These are phyloP conservation scores for Pangasius larnaudii DNA, from an alignment of 2,797 vertebrate genomes.

Conservation along the genomic window DNA sequence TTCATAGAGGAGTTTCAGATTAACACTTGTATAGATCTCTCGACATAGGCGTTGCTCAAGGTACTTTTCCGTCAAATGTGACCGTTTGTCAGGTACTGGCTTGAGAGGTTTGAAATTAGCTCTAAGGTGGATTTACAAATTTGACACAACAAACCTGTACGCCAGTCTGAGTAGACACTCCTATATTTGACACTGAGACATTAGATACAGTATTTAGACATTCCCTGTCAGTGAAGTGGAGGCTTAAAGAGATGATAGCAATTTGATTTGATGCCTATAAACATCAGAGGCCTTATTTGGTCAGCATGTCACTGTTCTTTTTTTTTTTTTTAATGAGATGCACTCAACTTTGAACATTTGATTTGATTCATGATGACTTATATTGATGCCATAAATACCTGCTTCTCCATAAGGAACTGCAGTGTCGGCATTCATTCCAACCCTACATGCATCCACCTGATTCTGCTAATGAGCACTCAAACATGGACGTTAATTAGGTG, in stretches of 20 bases:
- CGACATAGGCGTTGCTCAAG: neutral
- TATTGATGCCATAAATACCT: constrained; percentile 31
- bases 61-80: neutral
- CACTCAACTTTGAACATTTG: constrained; percentile 6
- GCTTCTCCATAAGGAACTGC: constrained; percentile 14
- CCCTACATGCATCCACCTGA: constrained; percentile 31
- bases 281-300: constrained; percentile 5
- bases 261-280: constrained; percentile 9
- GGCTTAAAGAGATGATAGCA: constrained; percentile 32
- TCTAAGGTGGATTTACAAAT: neutral
- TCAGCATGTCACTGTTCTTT: neutral
- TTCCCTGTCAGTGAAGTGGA: constrained; percentile 3
- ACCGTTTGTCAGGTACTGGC: neutral
- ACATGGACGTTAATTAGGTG: constrained; percentile 27
- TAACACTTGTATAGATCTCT: neutral
- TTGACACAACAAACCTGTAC: constrained; percentile 9
- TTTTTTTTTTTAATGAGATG: neutral
- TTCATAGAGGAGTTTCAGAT: constrained; percentile 1
- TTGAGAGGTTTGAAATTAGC: constrained; percentile 7
- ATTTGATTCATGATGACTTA: constrained; percentile 24
- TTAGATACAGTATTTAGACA: neutral
- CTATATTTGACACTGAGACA: neutral
- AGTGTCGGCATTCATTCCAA: constrained; percentile 24
- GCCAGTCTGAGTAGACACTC: neutral
- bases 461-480: constrained; percentile 28